phyloP scores from a whole-genome alignment of 2,113 vertebrate species.

The Trochalopteron elliotii region DNA sequence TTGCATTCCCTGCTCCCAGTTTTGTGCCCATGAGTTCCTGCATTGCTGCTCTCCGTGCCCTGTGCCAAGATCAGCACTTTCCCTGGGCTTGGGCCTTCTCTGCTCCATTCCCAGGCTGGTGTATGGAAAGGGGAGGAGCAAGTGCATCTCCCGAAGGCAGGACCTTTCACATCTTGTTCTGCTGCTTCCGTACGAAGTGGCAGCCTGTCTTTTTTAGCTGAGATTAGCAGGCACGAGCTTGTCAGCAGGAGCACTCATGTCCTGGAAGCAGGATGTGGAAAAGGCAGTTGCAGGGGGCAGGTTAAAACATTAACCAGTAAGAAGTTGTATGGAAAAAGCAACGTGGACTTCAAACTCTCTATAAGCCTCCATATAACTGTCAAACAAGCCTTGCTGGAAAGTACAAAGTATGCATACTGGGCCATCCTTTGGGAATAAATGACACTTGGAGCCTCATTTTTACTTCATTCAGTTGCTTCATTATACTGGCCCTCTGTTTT shows the following conservation, averaged over 20 bases:
- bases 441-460: background rate
- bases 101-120: background rate
- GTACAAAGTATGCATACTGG: accelerated
- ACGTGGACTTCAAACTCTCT: background rate
- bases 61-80: background rate
- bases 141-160: constrained; percentile 22
- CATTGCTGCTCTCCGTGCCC: accelerated
- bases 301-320: background rate
- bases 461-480: background rate
- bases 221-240: background rate
- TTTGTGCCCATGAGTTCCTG: background rate
- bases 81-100: background rate
- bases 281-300: background rate
- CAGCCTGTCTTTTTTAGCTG: constrained; percentile 10
- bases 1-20: background rate
- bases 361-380: background rate
- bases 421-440: background rate
- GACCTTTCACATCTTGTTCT: constrained; percentile 37
- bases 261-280: background rate
- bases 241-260: background rate
- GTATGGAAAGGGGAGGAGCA: background rate
- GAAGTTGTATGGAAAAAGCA: background rate
- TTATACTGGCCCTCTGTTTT: background rate
- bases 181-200: background rate
- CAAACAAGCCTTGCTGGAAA: background rate